Evolutionary conservation across 2,888 invertebrate species (phyloP).

Genomic region (Agrotis clavis): DNA sequence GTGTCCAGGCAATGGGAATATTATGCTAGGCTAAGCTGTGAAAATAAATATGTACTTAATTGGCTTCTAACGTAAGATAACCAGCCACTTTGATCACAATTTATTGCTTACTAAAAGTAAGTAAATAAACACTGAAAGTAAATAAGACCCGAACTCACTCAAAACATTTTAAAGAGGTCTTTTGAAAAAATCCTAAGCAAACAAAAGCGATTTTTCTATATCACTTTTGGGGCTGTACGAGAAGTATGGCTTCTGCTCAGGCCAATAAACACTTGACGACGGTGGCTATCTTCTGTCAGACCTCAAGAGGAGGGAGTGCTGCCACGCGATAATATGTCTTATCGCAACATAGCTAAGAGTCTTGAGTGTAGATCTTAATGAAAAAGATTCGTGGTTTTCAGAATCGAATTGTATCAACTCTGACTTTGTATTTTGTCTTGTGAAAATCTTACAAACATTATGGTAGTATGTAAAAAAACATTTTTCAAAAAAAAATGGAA

Average conservation of each 20-base stretch:
- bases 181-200: slow-evolving; percentile 49
- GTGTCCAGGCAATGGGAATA: no score
- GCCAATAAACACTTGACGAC: slow-evolving; percentile 78
- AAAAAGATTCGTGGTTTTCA: background rate
- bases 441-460: no score
- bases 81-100: no score
- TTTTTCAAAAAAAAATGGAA: no score
- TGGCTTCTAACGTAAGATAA: no score
- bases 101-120: slow-evolving; percentile 3
- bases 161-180: background rate
- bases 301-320: slow-evolving; percentile 35
- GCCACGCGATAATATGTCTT: slow-evolving; percentile 39
- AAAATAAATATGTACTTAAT: no score
- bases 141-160: background rate
- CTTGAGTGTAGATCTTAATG: background rate
- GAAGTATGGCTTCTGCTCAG: slow-evolving; percentile 59
- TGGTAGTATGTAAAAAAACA: no score
- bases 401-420: background rate
- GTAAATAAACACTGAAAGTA: slow-evolving; percentile 8
- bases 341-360: slow-evolving; percentile 45
- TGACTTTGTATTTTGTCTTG: background rate
- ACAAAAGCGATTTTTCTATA: slow-evolving; percentile 43
- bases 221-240: slow-evolving; percentile 27
- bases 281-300: slow-evolving; percentile 67
- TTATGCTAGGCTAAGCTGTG: no score